These are phyloP conservation scores for Acleris holmiana DNA, from an alignment of 2,888 invertebrate genomes.

Conservation along the genomic window DNA sequence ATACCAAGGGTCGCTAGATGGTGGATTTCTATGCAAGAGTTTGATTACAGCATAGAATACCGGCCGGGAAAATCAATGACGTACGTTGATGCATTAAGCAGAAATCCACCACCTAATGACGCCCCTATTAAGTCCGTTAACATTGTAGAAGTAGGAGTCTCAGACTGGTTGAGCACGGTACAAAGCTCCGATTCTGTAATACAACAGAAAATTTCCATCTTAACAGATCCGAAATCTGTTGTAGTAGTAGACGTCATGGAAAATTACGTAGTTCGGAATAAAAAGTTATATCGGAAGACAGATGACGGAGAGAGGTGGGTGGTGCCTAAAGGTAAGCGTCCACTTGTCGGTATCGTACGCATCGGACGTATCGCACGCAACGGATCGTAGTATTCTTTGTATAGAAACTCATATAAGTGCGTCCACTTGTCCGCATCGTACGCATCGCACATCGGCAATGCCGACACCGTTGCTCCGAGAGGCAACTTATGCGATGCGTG, in stretches of 20 bases:
- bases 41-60: too few species aligned
- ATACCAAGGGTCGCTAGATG: too few species aligned
- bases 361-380: conserved; percentile 6
- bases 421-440: background rate
- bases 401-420: background rate
- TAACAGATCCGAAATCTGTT: background rate
- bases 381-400: conserved; percentile 6
- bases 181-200: conserved; percentile 8
- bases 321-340: too few species aligned
- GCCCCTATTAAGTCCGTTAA: background rate
- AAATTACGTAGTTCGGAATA: background rate
- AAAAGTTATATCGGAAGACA: too few species aligned
- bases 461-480: conserved; percentile 37
- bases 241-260: conserved; percentile 8
- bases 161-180: conserved; percentile 12
- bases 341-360: background rate
- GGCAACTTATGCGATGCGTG: conserved; percentile 42
- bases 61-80: too few species aligned
- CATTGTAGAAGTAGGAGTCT: background rate
- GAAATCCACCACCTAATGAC: too few species aligned
- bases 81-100: too few species aligned
- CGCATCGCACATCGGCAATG: conserved; percentile 37
- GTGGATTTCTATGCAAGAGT: too few species aligned
- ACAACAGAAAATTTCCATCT: conserved; percentile 6
- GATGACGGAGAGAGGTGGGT: too few species aligned